Base-by-base conservation (phyloP, 2,797 vertebrate genomes). In the Hyperoplus immaculatus region DNA sequence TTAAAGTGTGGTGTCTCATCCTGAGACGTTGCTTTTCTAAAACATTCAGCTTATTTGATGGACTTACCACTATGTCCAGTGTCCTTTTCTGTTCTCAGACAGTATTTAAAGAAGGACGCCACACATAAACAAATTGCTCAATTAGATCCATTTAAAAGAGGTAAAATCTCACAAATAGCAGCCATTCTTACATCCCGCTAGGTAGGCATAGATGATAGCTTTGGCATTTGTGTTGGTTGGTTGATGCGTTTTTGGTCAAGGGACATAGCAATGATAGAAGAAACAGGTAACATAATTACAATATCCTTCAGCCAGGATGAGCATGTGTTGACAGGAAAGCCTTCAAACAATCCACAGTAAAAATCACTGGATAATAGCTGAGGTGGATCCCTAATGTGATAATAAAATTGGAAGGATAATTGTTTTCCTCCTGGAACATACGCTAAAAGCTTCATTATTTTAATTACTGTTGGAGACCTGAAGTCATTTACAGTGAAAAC, bases 371-470 rank as follows among this genome's bases (percentile, higher is more conserved):
- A 64, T 72, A 64, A 63, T 66, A 86, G 73, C 36, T 3, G n/a
- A 74, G 59, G 69, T 50, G 72, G 56, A 75, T 73, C 67, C 47
- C 46, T 54, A 59, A 77, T 70, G 63, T 65, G 42, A 64, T 62
- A 47, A 60, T 64, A 16, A 75, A 43, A 71, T 82, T 70, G 38
- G 2, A 42, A 0, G n/a, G 53, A 55, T 72, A 80, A 83, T 81
- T 79, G 55, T 74, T 42, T 76, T 70, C 14, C 63, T 77, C 43
- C 38, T 51, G 73, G 58, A 69, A 51, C 38, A 63, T 69, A 62
- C 65, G 58, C 75, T 63, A 41, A 54, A 78, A 72, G 61, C 64
- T 49, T 63, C 50, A 74, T 82, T 68, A 67, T 29, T 67, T 63
- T 46, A 83, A 83, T 83, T 69, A 58, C 18, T 5, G 8, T 54